phyloP scores from a whole-genome alignment of 2,797 vertebrate genomes.

The Danio kyathit region DNA sequence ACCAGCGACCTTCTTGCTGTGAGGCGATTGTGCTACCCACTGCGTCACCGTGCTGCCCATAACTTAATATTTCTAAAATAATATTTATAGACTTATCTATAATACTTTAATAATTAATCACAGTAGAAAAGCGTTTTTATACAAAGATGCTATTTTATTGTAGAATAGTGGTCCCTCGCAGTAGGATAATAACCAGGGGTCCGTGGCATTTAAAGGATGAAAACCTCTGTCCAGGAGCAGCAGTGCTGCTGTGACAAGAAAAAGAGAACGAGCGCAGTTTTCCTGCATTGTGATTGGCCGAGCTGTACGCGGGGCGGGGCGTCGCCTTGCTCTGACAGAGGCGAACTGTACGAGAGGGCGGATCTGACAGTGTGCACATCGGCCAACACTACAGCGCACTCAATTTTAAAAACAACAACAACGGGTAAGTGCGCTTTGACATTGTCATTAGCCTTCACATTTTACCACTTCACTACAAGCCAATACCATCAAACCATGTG shows the following conservation, averaged over 20 bases:
- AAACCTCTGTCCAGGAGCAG: not conserved
- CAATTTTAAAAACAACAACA: constrained; percentile 39
- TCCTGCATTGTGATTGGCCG: constrained; percentile 54
- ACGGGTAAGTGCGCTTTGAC: constrained; percentile 51
- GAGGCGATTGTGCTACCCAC: too few species aligned
- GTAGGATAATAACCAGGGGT: too few species aligned
- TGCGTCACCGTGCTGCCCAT: too few species aligned
- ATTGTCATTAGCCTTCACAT: not conserved
- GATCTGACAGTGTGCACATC: constrained; percentile 49
- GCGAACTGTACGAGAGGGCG: constrained; percentile 55
- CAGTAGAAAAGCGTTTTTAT: too few species aligned
- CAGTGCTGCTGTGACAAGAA: constrained; percentile 6
- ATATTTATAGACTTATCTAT: too few species aligned
- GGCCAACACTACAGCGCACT: constrained; percentile 45
- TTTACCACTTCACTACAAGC: not conserved
- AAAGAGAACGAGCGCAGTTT: not conserved
- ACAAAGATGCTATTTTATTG: not conserved
- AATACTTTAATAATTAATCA: too few species aligned
- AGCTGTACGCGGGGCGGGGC: constrained; percentile 44
- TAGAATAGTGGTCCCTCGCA: too few species aligned
- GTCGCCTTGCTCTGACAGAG: constrained; percentile 39
- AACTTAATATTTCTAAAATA: too few species aligned
- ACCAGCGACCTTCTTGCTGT: too few species aligned
- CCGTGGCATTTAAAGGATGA: too few species aligned
- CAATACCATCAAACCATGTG: not conserved